Percentiles rank a stretch among this genome's conserved stretches.
phyloP scores from a whole-genome alignment of 2,797 vertebrate species.

The Ctenopoma multispine region DNA sequence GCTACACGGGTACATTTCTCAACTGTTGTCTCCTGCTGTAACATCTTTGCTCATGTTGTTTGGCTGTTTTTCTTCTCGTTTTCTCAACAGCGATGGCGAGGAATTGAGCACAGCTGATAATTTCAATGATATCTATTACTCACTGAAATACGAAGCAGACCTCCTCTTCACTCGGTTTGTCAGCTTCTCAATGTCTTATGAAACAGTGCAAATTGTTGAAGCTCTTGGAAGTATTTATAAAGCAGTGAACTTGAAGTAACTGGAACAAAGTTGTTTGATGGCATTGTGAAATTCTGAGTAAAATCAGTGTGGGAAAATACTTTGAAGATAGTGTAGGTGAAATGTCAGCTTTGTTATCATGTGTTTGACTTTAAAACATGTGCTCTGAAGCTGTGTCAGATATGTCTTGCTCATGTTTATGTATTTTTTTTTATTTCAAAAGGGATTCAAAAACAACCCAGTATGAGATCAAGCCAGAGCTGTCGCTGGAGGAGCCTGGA shows the following conservation, averaged over 20 bases:
- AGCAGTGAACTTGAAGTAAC: background rate
- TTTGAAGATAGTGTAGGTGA: background rate
- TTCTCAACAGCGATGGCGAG: slow-evolving; percentile 89
- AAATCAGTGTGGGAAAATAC: slow-evolving; percentile 11
- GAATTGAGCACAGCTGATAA: slow-evolving; percentile 91
- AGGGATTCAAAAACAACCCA: slow-evolving; percentile 86
- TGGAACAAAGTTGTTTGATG: background rate
- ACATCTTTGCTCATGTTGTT: background rate
- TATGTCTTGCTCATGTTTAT: slow-evolving; percentile 4
- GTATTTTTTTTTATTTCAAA: slow-evolving; percentile 28
- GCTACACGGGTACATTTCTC: slow-evolving; percentile 6
- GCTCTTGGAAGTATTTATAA: background rate
- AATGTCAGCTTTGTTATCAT: slow-evolving; percentile 7
- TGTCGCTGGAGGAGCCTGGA: slow-evolving; percentile 87
- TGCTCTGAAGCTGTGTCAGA: background rate
- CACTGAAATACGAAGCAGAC: slow-evolving; percentile 92
- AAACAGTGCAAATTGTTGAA: background rate
- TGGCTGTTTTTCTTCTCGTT: slow-evolving; percentile 44
- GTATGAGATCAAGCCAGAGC: slow-evolving; percentile 87
- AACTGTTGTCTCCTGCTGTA: background rate
- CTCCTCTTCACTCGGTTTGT: slow-evolving; percentile 95
- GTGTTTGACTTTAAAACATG: background rate
- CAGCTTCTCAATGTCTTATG: background rate
- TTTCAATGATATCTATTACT: slow-evolving; percentile 87
- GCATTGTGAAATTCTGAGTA: slow-evolving; percentile 9